phyloP scores from a whole-genome alignment of 1,140 invertebrate species.

The Sitobion miscanthi region DNA sequence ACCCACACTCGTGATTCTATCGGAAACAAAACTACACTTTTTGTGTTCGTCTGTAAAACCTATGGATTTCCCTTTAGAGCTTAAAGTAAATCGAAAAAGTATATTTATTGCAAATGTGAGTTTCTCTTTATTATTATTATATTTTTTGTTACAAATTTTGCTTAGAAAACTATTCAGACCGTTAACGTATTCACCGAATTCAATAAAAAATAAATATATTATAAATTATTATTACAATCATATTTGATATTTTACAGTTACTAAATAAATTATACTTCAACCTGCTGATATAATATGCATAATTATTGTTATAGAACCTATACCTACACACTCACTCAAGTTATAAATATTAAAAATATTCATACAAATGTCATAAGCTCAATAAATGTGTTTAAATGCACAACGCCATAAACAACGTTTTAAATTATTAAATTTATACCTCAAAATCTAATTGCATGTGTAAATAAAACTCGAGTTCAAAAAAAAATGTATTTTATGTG shows the following conservation, averaged over 20 bases:
- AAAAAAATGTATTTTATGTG: neutral
- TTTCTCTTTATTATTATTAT: neutral
- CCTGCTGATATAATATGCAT: neutral
- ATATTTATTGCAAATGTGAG: conserved; percentile 16
- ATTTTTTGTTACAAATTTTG: neutral
- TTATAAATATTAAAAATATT: neutral
- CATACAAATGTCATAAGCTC: neutral
- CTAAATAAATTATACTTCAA: too few species aligned
- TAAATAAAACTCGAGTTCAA: too few species aligned
- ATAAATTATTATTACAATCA: neutral
- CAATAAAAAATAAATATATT: neutral
- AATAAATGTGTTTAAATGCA: neutral
- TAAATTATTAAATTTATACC: neutral
- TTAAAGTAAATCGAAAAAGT: conserved; percentile 43
- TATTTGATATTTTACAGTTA: too few species aligned
- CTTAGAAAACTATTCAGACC: neutral
- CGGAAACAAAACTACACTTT: conserved; percentile 15
- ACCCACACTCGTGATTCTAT: conserved; percentile 8
- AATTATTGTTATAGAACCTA: neutral
- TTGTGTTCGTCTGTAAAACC: neutral
- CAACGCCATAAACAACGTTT: neutral
- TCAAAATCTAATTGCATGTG: neutral
- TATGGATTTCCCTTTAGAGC: conserved; percentile 13
- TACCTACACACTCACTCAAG: neutral
- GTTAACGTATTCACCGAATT: neutral